Percentiles rank a stretch among this genome's conserved stretches.
Conservation (phyloP, 2,797 vertebrate species). For the Phrynocephalus guinanensis region DNA sequence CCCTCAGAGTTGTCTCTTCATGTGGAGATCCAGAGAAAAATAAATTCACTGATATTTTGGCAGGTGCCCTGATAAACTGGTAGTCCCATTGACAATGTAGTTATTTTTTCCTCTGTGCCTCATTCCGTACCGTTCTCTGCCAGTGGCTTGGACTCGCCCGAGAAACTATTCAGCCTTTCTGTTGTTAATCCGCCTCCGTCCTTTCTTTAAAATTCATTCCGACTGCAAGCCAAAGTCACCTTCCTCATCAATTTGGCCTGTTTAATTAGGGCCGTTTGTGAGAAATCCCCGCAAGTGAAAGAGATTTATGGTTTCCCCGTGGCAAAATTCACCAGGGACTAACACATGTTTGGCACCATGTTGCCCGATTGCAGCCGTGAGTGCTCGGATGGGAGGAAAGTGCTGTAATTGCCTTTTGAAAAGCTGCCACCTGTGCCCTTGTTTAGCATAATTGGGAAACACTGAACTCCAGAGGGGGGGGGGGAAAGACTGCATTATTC, state of each 20-base stretch:
- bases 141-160: neutral
- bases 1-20: no score
- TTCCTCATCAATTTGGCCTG: conserved; percentile 17
- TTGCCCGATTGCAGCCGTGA: neutral
- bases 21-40: no score
- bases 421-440: neutral
- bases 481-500: neutral
- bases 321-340: neutral
- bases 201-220: conserved; percentile 11
- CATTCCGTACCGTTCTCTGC: neutral
- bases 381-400: neutral
- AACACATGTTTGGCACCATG: rapidly evolving
- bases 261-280: conserved; percentile 3
- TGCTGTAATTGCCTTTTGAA: neutral
- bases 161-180: neutral
- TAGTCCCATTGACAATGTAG: neutral
- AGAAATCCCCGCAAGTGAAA: neutral
- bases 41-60: no score
- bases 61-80: neutral
- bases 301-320: neutral
- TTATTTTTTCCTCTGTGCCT: neutral
- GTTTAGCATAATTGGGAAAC: conserved; percentile 41
- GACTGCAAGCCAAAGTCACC: conserved; percentile 34
- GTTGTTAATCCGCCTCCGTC: neutral
- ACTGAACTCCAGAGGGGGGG: conserved; percentile 10